phyloP scores from a whole-genome alignment of 1,140 invertebrate genomes.

The Drosophila nebulosa region DNA sequence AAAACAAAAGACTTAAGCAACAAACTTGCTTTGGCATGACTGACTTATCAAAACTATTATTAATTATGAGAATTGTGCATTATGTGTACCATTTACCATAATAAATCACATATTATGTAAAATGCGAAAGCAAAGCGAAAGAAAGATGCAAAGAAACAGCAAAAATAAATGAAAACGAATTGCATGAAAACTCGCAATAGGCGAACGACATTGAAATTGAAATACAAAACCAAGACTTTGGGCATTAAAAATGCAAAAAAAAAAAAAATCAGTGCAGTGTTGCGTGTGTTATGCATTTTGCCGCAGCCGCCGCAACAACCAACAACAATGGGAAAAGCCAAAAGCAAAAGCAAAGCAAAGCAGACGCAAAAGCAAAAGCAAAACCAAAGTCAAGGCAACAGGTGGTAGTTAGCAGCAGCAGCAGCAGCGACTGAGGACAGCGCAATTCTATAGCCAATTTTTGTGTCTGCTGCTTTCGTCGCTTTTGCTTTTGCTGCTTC shows the following conservation, averaged over 20 bases:
- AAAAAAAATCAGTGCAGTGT: constrained; percentile 52
- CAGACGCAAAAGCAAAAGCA: neutral
- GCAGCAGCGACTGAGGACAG: constrained; percentile 1
- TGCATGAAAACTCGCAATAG: constrained; percentile 42
- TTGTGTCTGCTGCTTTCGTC: too few relatives aligned
- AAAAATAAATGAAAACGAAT: neutral
- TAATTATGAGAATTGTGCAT: constrained; percentile 47
- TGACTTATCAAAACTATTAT: neutral
- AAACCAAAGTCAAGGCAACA: constrained; percentile 65
- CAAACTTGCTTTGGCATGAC: constrained; percentile 38
- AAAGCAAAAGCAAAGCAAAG: constrained; percentile 31
- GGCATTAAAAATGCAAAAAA: constrained; percentile 17
- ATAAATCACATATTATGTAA: constrained; percentile 39
- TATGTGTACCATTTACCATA: constrained; percentile 1
- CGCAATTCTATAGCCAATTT: constrained; percentile 35
- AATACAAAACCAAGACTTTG: constrained; percentile 32
- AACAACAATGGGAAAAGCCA: constrained; percentile 15
- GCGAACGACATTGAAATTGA: constrained; percentile 41
- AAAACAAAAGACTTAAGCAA: constrained; percentile 63
- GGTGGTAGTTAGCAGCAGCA: constrained; percentile 15
- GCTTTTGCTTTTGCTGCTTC: neutral
- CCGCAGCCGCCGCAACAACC: constrained; percentile 3
- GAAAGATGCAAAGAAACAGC: neutral
- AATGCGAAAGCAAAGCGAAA: neutral
- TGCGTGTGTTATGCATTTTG: constrained; percentile 53